phyloP scores from a whole-genome alignment of 2,888 invertebrate genomes.

The Andrena bucephala region DNA sequence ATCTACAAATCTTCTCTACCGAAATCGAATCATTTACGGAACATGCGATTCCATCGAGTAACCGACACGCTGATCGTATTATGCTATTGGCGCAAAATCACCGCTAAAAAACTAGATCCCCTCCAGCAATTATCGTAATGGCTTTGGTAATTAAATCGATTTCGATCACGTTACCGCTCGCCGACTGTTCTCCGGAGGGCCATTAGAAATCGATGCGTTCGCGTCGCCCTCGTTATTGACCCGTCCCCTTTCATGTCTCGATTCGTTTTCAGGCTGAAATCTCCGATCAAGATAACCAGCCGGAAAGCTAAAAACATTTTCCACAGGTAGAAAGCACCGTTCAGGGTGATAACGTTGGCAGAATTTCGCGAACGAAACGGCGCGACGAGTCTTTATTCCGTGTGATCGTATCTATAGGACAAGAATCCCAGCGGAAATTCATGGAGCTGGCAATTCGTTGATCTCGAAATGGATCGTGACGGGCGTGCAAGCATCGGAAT shows the following conservation, averaged over 20 bases:
- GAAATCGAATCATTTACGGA: conserved; percentile 30
- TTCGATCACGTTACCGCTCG: conserved; percentile 15
- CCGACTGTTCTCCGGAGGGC: conserved; percentile 4
- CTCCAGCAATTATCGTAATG: conserved; percentile 31
- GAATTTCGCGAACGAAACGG: neutral
- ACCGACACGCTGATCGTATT: neutral
- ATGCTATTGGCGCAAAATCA: neutral
- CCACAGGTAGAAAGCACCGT: neutral
- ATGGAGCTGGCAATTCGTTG: conserved; percentile 44
- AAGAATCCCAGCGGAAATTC: neutral
- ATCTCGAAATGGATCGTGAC: conserved; percentile 45
- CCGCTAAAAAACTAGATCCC: conserved; percentile 6
- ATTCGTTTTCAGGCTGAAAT: neutral
- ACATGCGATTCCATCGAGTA: conserved; percentile 3
- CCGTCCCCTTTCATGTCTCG: conserved; percentile 4
- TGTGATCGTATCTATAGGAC: neutral
- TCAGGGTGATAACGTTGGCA: neutral
- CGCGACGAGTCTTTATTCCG: neutral
- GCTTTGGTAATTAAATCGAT: conserved; percentile 54
- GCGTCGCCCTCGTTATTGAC: neutral
- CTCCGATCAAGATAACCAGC: neutral
- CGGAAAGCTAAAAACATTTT: neutral
- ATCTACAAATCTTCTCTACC: too few species aligned
- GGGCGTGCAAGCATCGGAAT: conserved; percentile 31
- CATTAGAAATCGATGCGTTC: conserved; percentile 27